phyloP scores from a whole-genome alignment of 2,797 vertebrate genomes.

The Galaxias olidus region DNA sequence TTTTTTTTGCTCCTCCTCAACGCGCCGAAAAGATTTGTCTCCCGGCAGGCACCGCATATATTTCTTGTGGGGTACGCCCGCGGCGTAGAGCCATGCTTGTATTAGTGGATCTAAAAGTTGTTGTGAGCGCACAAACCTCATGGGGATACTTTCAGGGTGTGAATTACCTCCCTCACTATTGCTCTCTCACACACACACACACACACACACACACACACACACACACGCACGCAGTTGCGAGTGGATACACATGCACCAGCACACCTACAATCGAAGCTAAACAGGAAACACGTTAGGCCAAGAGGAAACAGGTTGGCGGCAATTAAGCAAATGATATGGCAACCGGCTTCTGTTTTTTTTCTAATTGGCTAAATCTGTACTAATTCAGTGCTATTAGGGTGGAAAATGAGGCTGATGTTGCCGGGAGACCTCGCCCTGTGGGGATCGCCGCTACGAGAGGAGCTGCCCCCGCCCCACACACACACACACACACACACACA shows the following conservation, averaged over 20 bases:
- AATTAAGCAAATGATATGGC: conserved; percentile 56
- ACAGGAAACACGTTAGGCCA: conserved; percentile 24
- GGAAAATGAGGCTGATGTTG: conserved; percentile 49
- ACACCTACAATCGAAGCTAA: conserved; percentile 8
- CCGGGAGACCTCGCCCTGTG: conserved; percentile 6
- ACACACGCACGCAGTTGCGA: neutral
- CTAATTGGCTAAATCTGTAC: conserved; percentile 65
- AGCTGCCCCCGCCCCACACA: conserved; percentile 22
- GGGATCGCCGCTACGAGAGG: conserved; percentile 20
- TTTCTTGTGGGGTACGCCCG: conserved; percentile 68
- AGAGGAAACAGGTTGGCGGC: conserved; percentile 48
- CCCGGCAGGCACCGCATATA: conserved; percentile 70
- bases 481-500: conserved; percentile 30
- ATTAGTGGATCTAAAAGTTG: conserved; percentile 66
- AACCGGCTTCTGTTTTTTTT: conserved; percentile 55
- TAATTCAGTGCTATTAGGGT: conserved; percentile 60
- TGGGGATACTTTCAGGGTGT: conserved; percentile 62
- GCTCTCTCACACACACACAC: conserved; percentile 2
- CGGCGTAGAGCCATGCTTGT: conserved; percentile 65
- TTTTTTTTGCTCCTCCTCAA: too few relatives aligned
- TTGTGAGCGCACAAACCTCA: conserved; percentile 56
- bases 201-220: neutral
- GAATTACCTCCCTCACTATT: conserved; percentile 36
- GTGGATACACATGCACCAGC: too few relatives aligned
- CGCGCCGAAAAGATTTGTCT: conserved; percentile 74